Conservation (phyloP, 1,140 invertebrate genomes). For the Thrips palmi region DNA sequence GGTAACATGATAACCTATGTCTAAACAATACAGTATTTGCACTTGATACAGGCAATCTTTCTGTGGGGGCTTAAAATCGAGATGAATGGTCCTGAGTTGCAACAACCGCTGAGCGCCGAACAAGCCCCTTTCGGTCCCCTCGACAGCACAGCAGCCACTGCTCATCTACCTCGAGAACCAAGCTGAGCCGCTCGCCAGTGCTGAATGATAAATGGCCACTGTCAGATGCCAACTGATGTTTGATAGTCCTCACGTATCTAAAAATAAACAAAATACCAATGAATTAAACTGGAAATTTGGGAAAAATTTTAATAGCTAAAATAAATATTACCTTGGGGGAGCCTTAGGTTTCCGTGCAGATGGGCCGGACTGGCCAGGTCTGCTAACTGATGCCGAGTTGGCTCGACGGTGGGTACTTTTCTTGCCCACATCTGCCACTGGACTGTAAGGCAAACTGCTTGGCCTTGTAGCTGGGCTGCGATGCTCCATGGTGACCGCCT, state of each 20-base stretch:
- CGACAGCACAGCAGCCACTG: conserved; percentile 57
- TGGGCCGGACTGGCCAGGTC: conserved; percentile 12
- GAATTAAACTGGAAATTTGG: not conserved
- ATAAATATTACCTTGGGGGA: conserved; percentile 4
- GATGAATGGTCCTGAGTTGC: conserved; percentile 14
- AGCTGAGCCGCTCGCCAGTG: conserved; percentile 49
- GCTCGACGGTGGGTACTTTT: conserved; percentile 13
- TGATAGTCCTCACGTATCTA: conserved; percentile 53
- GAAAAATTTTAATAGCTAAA: not conserved
- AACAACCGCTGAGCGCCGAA: conserved; percentile 50
- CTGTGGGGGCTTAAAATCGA: no score
- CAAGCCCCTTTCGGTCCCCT: conserved; percentile 58
- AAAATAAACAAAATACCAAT: conserved; percentile 20
- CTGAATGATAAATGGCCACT: conserved; percentile 61
- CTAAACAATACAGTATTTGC: no score
- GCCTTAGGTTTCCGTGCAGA: conserved; percentile 9
- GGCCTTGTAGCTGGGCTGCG: conserved; percentile 14
- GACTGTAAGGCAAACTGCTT: conserved; percentile 17
- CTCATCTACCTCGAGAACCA: conserved; percentile 56
- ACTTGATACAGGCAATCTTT: no score
- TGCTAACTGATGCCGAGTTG: no score
- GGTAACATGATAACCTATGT: no score
- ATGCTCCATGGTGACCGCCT: conserved; percentile 16
- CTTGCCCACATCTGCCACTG: conserved; percentile 1
- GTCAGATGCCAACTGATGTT: conserved; percentile 50